phyloP scores from a whole-genome alignment of 2,797 vertebrate genomes.

The Pipistrellus kuhlii region DNA sequence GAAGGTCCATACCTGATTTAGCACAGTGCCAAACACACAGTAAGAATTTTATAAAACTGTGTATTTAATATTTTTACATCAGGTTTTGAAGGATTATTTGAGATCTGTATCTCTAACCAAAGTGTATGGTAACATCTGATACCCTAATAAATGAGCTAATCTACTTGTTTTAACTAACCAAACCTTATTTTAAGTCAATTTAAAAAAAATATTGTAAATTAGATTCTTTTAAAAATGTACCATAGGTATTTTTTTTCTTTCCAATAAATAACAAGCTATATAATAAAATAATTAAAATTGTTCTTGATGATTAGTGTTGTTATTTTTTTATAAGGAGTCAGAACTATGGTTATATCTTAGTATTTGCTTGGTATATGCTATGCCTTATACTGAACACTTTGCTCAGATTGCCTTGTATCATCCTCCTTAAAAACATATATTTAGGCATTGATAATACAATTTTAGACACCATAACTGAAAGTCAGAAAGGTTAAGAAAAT shows the following conservation, averaged over 20 bases:
- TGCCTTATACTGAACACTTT: not conserved
- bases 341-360: not conserved
- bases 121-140: not conserved
- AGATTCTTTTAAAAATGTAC: not conserved
- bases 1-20: not conserved
- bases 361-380: not conserved
- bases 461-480: not conserved
- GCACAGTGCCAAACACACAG: not conserved
- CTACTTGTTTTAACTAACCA: constrained; percentile 10
- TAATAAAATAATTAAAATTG: not conserved
- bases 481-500: not conserved
- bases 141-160: not conserved
- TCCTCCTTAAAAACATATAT: not conserved
- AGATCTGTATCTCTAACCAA: not conserved
- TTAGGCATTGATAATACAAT: not conserved
- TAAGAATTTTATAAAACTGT: not conserved
- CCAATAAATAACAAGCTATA: not conserved
- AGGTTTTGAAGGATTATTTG: not conserved
- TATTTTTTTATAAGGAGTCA: not conserved
- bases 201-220: not conserved
- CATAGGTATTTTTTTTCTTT: not conserved
- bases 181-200: not conserved
- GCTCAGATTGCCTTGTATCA: not conserved
- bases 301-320: not conserved
- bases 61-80: not conserved